These are phyloP conservation scores for Streptopelia turtur DNA, from an alignment of 2,797 vertebrate genomes.

Conservation along the genomic window DNA sequence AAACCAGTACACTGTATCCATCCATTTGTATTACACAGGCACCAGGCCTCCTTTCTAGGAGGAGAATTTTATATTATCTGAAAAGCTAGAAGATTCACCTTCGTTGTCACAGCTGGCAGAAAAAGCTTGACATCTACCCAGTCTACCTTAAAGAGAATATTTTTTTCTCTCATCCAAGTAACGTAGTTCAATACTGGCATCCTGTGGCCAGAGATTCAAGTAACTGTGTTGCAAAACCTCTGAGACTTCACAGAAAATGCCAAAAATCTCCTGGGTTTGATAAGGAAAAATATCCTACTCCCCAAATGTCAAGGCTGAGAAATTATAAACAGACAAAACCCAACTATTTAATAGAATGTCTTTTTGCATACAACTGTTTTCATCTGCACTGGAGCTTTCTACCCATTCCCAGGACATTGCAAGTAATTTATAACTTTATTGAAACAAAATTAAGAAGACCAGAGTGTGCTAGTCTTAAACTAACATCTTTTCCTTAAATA, in stretches of 20 bases:
- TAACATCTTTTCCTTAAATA: background rate
- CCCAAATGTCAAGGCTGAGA: background rate
- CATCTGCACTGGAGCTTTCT: background rate
- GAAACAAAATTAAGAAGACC: background rate
- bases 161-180: conserved; percentile 44
- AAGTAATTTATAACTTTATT: background rate
- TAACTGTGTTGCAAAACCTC: background rate
- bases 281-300: background rate
- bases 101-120: conserved; percentile 21
- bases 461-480: background rate
- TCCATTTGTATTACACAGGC: background rate
- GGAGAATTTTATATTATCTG: background rate
- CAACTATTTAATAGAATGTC: background rate
- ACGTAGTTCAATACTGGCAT: conserved; percentile 81
- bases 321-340: background rate
- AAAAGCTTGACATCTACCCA: conserved; percentile 8
- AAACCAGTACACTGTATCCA: background rate
- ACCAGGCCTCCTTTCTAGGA: background rate
- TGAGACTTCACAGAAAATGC: background rate
- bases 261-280: background rate
- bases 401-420: background rate
- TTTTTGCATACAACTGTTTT: background rate
- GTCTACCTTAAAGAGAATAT: conserved; percentile 60
- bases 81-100: conserved; percentile 46
- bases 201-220: conserved; percentile 76